Percentiles rank a stretch among this genome's conserved stretches.
Evolutionary conservation across 2,797 vertebrate species (phyloP).

Genomic region (Amniataba percoides): DNA sequence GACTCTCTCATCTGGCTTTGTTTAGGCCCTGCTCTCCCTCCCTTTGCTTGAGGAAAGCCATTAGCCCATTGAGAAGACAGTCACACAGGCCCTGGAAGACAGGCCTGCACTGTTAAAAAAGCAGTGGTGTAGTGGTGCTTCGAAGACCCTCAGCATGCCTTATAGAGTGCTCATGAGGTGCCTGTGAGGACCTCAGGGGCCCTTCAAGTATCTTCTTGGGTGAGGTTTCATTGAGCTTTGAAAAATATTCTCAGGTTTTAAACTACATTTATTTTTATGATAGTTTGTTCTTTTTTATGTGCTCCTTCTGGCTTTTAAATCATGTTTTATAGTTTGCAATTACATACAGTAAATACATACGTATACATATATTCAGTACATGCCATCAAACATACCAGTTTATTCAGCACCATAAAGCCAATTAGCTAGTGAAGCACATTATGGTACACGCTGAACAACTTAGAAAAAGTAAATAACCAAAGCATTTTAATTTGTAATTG

Average conservation of each 20-base stretch:
- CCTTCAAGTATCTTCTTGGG: background rate
- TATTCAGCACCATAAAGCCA: background rate
- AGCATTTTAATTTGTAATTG: background rate
- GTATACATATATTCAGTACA: background rate
- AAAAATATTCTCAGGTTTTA: background rate
- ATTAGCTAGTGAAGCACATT: background rate
- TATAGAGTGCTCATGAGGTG: constrained; percentile 31
- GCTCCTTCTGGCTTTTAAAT: background rate
- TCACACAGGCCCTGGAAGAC: constrained; percentile 69
- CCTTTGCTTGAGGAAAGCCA: constrained; percentile 85
- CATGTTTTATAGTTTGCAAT: background rate
- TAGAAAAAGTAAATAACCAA: background rate
- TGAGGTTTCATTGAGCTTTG: background rate
- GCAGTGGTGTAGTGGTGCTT: constrained; percentile 19
- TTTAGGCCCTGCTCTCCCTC: constrained; percentile 80
- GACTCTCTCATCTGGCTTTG: constrained; percentile 88
- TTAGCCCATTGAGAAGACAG: constrained; percentile 83
- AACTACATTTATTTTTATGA: background rate
- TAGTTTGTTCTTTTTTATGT: background rate
- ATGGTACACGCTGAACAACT: background rate
- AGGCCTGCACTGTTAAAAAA: constrained; percentile 47
- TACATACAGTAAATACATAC: background rate
- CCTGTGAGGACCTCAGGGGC: background rate
- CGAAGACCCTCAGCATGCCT: constrained; percentile 23
- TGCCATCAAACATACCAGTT: background rate